Conservation (phyloP, 2,888 invertebrate species). For the Phymatocera aterrima region DNA sequence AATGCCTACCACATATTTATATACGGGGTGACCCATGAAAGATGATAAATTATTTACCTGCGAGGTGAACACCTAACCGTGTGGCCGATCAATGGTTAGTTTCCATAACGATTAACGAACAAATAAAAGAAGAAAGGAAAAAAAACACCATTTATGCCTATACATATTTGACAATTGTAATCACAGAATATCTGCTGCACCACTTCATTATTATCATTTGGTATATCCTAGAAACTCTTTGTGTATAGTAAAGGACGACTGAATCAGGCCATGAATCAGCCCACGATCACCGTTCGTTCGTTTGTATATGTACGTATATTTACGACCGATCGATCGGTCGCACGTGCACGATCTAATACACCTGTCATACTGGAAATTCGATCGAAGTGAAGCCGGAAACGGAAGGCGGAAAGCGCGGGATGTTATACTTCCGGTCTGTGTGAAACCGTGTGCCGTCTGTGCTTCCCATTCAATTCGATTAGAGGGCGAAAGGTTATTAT, state of each 20-base stretch:
- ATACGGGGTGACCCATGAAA: background rate
- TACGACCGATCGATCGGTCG: background rate
- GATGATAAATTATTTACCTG: background rate
- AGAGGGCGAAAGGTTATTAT: background rate
- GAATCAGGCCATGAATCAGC: constrained; percentile 10
- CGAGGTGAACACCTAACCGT: no score
- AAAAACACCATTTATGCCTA: no score
- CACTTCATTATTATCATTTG: no score
- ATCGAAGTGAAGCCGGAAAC: constrained; percentile 15
- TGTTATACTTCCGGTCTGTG: constrained; percentile 14
- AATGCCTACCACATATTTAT: background rate
- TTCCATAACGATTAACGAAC: no score
- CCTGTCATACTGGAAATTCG: background rate
- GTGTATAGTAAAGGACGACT: no score
- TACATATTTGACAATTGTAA: no score
- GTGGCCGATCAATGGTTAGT: no score
- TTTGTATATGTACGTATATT: background rate
- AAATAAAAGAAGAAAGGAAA: no score
- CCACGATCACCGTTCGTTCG: background rate
- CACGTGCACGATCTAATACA: background rate
- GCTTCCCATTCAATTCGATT: background rate
- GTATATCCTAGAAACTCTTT: no score
- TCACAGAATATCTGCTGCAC: no score
- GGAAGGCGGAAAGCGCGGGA: constrained; percentile 17
- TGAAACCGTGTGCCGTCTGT: background rate